These are phyloP conservation scores for Antrozous pallidus DNA, from an alignment of 2,797 vertebrate species.

Conservation along the genomic window DNA sequence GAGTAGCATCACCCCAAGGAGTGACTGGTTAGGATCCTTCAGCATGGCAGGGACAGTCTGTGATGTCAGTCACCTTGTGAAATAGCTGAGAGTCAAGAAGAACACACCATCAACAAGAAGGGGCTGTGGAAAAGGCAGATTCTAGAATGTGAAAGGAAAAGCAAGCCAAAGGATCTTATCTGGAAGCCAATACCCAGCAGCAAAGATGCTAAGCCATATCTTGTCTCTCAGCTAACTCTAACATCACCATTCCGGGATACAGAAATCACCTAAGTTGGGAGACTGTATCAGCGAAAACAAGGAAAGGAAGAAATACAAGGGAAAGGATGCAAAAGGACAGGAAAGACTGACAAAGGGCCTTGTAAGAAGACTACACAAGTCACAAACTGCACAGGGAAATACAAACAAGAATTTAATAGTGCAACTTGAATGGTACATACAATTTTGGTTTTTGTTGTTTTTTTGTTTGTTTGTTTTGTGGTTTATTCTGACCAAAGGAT, in stretches of 20 bases:
- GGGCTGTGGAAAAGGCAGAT: too few relatives aligned
- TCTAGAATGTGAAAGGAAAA: background rate
- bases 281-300: too few relatives aligned
- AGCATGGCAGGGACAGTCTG: rapidly evolving
- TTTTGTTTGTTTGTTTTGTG: too few relatives aligned
- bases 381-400: background rate
- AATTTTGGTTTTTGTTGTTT: too few relatives aligned
- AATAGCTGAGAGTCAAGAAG: background rate
- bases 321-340: background rate
- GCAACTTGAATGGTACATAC: rapidly evolving
- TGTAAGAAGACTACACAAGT: rapidly evolving
- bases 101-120: background rate
- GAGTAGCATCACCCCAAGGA: rapidly evolving
- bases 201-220: background rate
- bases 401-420: background rate
- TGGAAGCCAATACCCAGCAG: background rate
- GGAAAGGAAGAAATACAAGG: background rate
- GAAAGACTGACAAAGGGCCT: background rate
- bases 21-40: too few relatives aligned
- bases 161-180: too few relatives aligned
- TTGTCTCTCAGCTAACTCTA: background rate
- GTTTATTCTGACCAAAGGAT: too few relatives aligned
- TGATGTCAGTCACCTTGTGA: too few relatives aligned
- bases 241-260: rapidly evolving
- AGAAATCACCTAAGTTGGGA: background rate